A percentile compares a stretch with the other conserved stretches of the same genome.
phyloP scores from a whole-genome alignment of 2,797 vertebrate genomes.

The Merluccius polli region DNA sequence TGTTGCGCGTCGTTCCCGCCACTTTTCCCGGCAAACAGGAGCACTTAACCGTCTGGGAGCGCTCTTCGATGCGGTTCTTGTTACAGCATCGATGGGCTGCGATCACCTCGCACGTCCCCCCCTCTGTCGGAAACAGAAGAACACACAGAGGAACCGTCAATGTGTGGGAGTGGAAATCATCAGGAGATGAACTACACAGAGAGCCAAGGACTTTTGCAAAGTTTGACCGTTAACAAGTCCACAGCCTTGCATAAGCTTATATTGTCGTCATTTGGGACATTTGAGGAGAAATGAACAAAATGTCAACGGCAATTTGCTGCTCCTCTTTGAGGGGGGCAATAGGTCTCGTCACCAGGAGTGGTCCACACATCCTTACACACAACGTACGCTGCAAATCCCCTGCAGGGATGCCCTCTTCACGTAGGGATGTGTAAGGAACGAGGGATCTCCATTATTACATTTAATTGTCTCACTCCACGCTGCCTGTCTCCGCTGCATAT shows the following conservation, averaged over 20 bases:
- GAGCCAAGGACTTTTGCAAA: too few relatives aligned
- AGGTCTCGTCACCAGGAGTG: background rate
- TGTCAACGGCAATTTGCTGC: background rate
- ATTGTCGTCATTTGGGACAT: background rate
- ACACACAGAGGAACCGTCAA: background rate
- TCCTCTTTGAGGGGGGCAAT: background rate
- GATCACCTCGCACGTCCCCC: slow-evolving; percentile 97
- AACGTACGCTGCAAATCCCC: slow-evolving; percentile 9
- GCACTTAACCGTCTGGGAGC: slow-evolving; percentile 98
- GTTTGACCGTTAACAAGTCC: too few relatives aligned
- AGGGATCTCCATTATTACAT: slow-evolving; percentile 67
- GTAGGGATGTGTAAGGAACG: slow-evolving; percentile 65
- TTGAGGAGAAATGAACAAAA: background rate
- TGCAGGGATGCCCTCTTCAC: slow-evolving; percentile 39
- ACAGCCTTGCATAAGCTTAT: too few relatives aligned
- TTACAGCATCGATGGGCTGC: slow-evolving; percentile 99
- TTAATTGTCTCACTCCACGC: slow-evolving; percentile 56
- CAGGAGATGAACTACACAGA: too few relatives aligned
- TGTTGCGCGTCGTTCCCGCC: slow-evolving; percentile 96
- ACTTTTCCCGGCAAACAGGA: slow-evolving; percentile 99
- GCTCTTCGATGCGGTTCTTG: slow-evolving; percentile 98
- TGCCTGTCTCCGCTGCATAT: slow-evolving; percentile 45
- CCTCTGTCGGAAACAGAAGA: slow-evolving; percentile 79
- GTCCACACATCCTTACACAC: background rate
- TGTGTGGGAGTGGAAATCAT: background rate